These are phyloP conservation scores for Pseudonaja textilis DNA, from an alignment of 2,113 vertebrate species.

Conservation along the genomic window DNA sequence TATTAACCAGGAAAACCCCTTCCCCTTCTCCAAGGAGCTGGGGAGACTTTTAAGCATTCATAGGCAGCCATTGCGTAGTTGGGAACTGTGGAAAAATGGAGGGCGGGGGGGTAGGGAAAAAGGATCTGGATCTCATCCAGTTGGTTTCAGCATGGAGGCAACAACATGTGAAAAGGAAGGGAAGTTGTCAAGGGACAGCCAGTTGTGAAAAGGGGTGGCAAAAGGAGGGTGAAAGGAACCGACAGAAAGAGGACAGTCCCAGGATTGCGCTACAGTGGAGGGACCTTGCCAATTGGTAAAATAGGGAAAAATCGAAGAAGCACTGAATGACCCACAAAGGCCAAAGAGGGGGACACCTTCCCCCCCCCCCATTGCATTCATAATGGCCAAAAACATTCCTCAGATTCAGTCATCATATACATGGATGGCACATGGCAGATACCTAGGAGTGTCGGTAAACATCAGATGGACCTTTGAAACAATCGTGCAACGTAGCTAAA, in stretches of 20 bases:
- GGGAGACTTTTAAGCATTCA: neutral
- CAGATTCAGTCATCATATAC: neutral
- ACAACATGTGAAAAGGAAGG: neutral
- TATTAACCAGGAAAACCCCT: slow-evolving; percentile 59
- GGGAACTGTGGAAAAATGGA: neutral
- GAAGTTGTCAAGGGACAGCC: neutral
- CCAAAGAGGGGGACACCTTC: neutral
- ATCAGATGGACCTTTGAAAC: neutral
- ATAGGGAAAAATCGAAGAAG: neutral
- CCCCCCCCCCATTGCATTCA: neutral
- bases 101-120: too few species aligned
- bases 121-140: neutral
- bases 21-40: neutral
- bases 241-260: neutral
- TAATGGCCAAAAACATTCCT: neutral
- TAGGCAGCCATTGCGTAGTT: neutral
- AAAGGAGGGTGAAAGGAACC: neutral
- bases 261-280: neutral
- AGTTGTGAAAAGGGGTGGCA: neutral
- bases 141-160: neutral
- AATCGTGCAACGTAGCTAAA: neutral
- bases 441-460: neutral
- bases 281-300: neutral
- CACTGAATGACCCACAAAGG: neutral
- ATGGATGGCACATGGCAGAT: neutral